Evolutionary conservation across 2,888 invertebrate genomes (phyloP), one percentile per base, ranked within the genome.

Genomic region (Pycnomerus fuliginosus): DNA sequence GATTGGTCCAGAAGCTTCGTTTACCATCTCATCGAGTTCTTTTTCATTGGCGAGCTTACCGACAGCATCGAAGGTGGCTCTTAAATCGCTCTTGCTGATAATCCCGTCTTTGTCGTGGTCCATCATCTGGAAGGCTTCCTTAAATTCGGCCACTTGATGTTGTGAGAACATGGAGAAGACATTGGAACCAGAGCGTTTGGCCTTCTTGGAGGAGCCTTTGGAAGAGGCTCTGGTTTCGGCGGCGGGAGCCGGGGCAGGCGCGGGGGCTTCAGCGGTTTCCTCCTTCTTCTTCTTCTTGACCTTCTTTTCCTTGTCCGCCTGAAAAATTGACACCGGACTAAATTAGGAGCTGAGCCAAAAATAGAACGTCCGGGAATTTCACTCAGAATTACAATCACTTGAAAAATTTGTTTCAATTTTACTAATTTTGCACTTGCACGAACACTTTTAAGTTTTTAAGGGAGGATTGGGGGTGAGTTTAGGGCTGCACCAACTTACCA

Each of bases 101-200:
- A 73, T 72, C 50, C 67, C 67, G 72, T 94, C 94, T 77, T 94
- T 94, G 80, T 94, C 92, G 75, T 87, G 85, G 80, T 94, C 94
- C 88, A 94, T 94, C 67, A 94, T 85, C 77, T 87, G 87, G 87
- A 94, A 94, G 70, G 90, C 94, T 87, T 91, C 72, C 3, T 94
- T 94, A 84, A 94, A 94, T 77, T 94, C 94, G 67, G 92, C 90
- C 69, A 94, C 90, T 80, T 94, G 93, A 77, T 87, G 87, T 80
- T 93, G 93, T 66, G 92, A 86, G 85, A 95, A 94, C 88, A 93
- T 92, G 71, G 93, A 92, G 84, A 94, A 94, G 74, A 94, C 93
- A 78, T 91, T 93, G 80, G 92, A 92, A 65, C 93, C 93, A 71
- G 89, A 83, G 73, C 91, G 85, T 77, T 92, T 92, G 65, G 87